Conservation (phyloP, 2,888 invertebrate genomes). For the Sycophila texana region DNA sequence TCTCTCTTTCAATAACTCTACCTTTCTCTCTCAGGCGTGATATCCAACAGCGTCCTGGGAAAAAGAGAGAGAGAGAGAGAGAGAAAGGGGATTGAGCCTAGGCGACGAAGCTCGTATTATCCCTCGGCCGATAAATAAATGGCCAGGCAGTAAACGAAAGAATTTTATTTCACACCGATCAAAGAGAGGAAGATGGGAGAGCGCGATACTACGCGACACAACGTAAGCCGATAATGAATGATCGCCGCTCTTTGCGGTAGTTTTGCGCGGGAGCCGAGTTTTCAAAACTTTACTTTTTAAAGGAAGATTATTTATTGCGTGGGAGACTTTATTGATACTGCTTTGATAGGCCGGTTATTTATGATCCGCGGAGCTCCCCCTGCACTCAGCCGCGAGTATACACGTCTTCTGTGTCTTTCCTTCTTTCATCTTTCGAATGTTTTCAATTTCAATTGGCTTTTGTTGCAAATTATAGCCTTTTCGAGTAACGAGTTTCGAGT, state of each 20-base stretch:
- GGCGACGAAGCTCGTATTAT: neutral
- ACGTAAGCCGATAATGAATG: constrained; percentile 28
- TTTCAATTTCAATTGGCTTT: too few species aligned
- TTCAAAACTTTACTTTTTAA: constrained; percentile 28
- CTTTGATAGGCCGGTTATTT: constrained; percentile 32
- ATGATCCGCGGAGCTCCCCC: neutral
- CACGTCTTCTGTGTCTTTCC: too few species aligned
- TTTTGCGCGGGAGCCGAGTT: neutral
- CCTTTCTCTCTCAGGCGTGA: neutral
- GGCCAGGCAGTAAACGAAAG: neutral
- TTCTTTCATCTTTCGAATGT: too few species aligned
- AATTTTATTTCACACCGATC: constrained; percentile 8
- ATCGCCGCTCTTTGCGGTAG: neutral
- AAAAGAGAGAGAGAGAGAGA: neutral
- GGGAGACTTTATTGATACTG: constrained; percentile 33
- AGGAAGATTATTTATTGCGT: constrained; percentile 25
- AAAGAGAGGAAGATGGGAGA: neutral
- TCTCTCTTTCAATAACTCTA: neutral
- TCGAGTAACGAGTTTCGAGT: too few species aligned
- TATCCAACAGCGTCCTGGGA: too few species aligned
- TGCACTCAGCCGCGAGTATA: neutral
- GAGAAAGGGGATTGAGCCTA: neutral
- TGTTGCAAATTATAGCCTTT: too few species aligned
- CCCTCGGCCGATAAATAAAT: constrained; percentile 8
- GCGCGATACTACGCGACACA: neutral